Base-by-base conservation (phyloP, 92 coral and sea anemone genomes). In the Epizoanthus fatuus region DNA sequence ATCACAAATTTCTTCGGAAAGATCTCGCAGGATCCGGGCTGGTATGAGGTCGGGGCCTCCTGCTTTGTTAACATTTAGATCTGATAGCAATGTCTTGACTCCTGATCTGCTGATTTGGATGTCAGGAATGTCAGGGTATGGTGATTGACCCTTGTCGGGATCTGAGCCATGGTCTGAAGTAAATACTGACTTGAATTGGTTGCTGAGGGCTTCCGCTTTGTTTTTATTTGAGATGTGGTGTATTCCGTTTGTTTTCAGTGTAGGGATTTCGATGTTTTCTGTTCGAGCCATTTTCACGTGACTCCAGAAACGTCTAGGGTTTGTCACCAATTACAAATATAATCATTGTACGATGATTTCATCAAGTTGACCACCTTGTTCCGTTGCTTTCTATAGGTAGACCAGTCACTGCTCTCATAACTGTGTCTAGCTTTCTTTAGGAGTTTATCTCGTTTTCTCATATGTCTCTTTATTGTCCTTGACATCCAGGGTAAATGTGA, bases 121-220 rank as follows among this genome's bases (percentile, higher is more conserved):
- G 25, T 22, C 25, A 22, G 25, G 25, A 22, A 22, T 22, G 25
- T 22, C 25, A 22, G 25, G 63, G 47, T 73, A 73, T 53, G 79
- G 80, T 37, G 80, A 56, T 32, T 22, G 3, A 13, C 53, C 80
- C 37, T 54, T 55, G 51, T 55, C 65, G 4, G 80, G 80, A 32
- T 53, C 79, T 53, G 52, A 32, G 52, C 80, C 66, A 55, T 74
- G 35, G 65, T 55, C 80, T 74, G 53, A 54, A 74, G 80, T 74
- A 55, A 74, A 74, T 35, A 54, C 65, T 74, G 65, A 35, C 80
- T 74, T 74, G 47, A 74, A 74, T 74, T 55, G 80, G 51, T 74
- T 74, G 52, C 49, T 74, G 5, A 74, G 65, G 80, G 66, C 49
- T 74, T 74, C 80, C 3, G 80, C 80, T 74, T 74, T 74, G n/a